Base-by-base conservation (phyloP, 2,888 invertebrate species). In the Apamea epomidion region DNA sequence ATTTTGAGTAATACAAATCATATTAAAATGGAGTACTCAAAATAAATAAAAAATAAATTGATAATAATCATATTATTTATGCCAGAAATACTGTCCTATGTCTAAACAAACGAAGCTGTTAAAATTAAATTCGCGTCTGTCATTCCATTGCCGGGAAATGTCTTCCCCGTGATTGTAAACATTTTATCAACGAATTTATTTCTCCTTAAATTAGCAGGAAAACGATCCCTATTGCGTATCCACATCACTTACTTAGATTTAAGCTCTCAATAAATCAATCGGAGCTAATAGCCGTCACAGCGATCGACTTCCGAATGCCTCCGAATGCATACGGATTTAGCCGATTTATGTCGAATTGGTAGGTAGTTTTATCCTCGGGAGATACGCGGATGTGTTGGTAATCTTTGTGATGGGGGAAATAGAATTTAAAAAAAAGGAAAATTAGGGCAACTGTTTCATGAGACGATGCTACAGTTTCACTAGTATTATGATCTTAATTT, bases 261-360 rank as follows among this genome's bases (percentile, higher is more conserved):
- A 73, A 74, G 65, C 51, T 69, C 51, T 68, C 42, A 65, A 64
- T 88, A 73, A 78, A 82, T 82, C 72, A 73, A 37, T 73, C 25
- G 1, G 21, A 64, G 71, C 58, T 78, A 76, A 80, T 75, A 84
- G 84, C 81, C 45, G 77, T 83, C 89, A 83, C 80, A 75, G 75
- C 76, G 74, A 76, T 81, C 82, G 84, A 84, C 67, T 80, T 70
- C 78, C 67, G 42, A 82, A 78, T 71, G 77, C 76, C 51, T 60
- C 67, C 69, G 60, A 84, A 82, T 76, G 84, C 87, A 69, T 65
- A 75, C 76, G 71, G 78, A 81, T 67, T 86, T 78, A 68, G 16
- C 70, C 75, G 75, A 76, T 58, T 67, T 65, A n/a, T 62, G 14
- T 45, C 74, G 71, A 80, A 72, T 4, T n/a, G 3, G 32, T 42